Conservation (phyloP, 2,797 vertebrate genomes). For the Phalloptychus januarius region DNA sequence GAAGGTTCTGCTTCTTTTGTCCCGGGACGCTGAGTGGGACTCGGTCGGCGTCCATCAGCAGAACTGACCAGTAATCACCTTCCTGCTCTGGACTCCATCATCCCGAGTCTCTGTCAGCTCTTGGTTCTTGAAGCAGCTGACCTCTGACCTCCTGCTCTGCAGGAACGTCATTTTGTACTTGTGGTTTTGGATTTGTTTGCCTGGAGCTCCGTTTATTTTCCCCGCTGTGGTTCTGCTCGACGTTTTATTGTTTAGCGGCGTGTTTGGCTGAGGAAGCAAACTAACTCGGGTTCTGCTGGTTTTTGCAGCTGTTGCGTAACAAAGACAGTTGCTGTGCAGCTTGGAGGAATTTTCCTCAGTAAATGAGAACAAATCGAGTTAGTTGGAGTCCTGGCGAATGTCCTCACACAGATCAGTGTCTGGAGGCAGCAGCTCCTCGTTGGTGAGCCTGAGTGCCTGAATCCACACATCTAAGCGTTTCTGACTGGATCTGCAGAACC, state of each 20-base stretch:
- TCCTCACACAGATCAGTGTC: not conserved
- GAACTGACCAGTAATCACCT: not conserved
- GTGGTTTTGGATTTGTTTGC: not conserved
- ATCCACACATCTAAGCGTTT: too few relatives aligned
- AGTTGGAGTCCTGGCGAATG: not conserved
- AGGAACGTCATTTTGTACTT: not conserved
- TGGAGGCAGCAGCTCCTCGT: too few relatives aligned
- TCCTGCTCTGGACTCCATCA: not conserved
- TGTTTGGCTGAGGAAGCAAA: not conserved
- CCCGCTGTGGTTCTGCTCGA: not conserved
- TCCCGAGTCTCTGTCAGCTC: rapidly evolving
- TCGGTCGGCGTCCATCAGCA: too few relatives aligned
- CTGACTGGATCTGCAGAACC: not conserved
- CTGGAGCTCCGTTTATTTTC: not conserved
- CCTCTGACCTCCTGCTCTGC: too few relatives aligned
- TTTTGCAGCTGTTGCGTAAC: not conserved
- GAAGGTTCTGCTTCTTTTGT: too few relatives aligned
- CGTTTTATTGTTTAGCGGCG: not conserved
- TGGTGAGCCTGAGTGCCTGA: too few relatives aligned
- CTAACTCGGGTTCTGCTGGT: not conserved
- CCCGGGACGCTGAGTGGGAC: not conserved
- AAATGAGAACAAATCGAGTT: not conserved
- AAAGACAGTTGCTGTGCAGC: not conserved
- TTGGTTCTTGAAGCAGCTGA: not conserved
- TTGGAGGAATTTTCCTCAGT: not conserved